Base-by-base conservation (phyloP, 2,888 invertebrate genomes). In the Drosophila pseudotakahashii region DNA sequence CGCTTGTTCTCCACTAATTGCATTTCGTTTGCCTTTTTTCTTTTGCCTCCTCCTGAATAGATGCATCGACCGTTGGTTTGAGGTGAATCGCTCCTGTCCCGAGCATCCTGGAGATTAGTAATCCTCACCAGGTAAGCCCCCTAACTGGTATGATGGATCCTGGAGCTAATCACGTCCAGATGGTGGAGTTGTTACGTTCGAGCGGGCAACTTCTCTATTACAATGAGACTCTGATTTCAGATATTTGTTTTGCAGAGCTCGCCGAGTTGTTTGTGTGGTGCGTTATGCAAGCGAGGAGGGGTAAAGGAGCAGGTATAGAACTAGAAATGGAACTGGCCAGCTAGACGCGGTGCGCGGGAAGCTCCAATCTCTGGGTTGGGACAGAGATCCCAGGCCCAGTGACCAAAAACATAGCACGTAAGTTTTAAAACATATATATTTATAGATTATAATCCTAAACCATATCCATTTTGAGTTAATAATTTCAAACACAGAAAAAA, bases 11-110 rank as follows among this genome's bases (percentile, higher is more conserved):
- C 26, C n/a, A n/a, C 51, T 48, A 23, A 37, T 59, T 42, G 11
- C 16, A 55, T 9, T 36, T 14, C 7, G 16, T 37, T 11, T 4
- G 1, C 7, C 7, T 32, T 36, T 94, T 26, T 0, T 6, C 26
- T 26, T 23, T 26, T 26, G 4, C 1, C 1, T 23, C 26, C 26
- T 0, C 26, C 26, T n/a, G 5, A 26, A 26, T 26, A 99, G 98
- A 93, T 99, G 99, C 94, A 99, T 99, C 94, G 99, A 99, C 94
- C 96, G 97, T 93, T 99, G 99, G 99, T 99, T 99, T 94, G 97
- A 98, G 93, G 97, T 98, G 92, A 99, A 99, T 94, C 96, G 99
- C 93, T 98, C 98, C 91, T 99, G 99, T 94, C 99, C 99, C 59
- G 99, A 99, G 93, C 99, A 99, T 94, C 99, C 99, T 87, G 97